Conservation (phyloP, 2,113 vertebrate genomes). For the Ardeotis arabs region DNA sequence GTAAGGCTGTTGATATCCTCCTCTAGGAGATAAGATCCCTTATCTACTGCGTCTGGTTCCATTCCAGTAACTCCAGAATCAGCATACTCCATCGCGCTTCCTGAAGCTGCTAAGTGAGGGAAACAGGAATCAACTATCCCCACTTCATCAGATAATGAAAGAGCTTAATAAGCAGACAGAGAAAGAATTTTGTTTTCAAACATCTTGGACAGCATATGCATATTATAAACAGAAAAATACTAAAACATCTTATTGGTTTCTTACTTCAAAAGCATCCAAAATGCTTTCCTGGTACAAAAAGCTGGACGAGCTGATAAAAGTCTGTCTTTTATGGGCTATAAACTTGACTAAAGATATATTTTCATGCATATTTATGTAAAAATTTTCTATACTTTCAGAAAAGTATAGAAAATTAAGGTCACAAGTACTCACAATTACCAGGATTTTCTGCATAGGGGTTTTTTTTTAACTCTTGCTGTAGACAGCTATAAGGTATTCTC, state of each 20-base stretch:
- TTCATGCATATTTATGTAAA: background rate
- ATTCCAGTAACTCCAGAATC: background rate
- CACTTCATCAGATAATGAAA: background rate
- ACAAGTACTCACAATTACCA: background rate
- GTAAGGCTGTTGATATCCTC: background rate
- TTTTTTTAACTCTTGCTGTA: background rate
- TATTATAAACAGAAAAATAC: background rate
- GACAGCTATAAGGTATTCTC: background rate
- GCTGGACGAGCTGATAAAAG: background rate
- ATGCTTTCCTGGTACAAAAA: background rate
- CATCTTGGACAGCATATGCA: background rate
- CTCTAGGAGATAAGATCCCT: background rate
- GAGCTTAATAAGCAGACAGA: background rate
- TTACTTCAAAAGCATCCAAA: background rate
- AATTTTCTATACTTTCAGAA: background rate
- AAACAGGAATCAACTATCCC: background rate
- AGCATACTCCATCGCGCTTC: background rate
- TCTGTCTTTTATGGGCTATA: background rate
- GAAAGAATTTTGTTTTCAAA: constrained; percentile 2
- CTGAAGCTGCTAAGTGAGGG: background rate
- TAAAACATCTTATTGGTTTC: background rate
- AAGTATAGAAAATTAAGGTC: background rate
- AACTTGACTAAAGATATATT: background rate
- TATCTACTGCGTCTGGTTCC: background rate
- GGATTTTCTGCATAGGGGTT: background rate